A percentile compares a stretch with the other conserved stretches of the same genome.
These are phyloP conservation scores for Falco berigora DNA, from an alignment of 2,797 vertebrate species.

Conservation along the genomic window DNA sequence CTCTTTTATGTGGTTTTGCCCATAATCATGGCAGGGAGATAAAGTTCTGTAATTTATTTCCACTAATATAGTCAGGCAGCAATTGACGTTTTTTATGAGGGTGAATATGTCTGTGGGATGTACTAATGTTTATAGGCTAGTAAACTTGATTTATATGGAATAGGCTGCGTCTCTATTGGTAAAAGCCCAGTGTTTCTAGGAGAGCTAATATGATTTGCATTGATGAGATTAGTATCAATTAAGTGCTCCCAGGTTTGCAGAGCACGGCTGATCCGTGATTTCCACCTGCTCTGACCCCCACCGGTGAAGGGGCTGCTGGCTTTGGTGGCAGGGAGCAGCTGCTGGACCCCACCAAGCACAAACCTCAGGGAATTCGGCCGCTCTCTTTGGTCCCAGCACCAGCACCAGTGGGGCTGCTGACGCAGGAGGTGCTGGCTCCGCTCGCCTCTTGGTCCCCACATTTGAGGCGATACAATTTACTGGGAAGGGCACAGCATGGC, in stretches of 20 bases:
- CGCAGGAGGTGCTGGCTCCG: background rate
- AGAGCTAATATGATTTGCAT: constrained; percentile 4
- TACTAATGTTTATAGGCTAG: constrained; percentile 3
- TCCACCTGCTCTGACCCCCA: background rate
- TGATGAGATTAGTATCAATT: constrained; percentile 6
- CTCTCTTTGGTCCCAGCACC: background rate
- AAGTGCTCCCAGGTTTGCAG: background rate
- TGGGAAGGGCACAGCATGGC: background rate
- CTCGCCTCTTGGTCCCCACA: background rate
- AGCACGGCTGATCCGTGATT: background rate
- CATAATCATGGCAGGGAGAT: background rate
- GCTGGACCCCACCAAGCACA: background rate
- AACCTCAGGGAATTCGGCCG: background rate
- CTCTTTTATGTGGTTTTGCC: constrained; percentile 18
- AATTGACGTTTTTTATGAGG: constrained; percentile 24
- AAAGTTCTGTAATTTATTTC: constrained; percentile 29
- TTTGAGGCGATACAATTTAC: fast-evolving
- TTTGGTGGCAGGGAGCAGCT: background rate
- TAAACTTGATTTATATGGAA: constrained; percentile 37
- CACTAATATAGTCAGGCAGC: background rate
- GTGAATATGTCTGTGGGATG: constrained; percentile 7
- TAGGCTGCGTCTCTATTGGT: background rate
- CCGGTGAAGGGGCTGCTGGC: background rate
- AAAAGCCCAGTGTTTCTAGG: background rate
- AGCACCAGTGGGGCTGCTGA: background rate